Evolutionary conservation across 2,113 vertebrate species (phyloP).

Genomic region (Zootoca vivipara): DNA sequence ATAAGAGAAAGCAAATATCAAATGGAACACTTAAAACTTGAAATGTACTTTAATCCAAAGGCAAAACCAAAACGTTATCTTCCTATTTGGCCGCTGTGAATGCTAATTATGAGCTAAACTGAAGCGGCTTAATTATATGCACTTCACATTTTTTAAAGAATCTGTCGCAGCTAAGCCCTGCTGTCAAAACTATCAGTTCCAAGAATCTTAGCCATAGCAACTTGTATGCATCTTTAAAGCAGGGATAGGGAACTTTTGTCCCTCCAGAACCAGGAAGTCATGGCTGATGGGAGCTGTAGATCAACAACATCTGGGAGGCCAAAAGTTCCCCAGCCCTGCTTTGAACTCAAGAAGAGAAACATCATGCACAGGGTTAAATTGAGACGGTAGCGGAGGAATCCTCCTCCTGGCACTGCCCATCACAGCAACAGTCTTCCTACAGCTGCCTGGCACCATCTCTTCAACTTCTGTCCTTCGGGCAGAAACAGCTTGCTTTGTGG

Average conservation of each 20-base stretch:
- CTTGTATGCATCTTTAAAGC: no score
- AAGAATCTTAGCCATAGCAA: neutral
- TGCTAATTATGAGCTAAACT: neutral
- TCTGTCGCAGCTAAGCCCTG: neutral
- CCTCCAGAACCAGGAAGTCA: neutral
- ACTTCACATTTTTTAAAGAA: accelerated
- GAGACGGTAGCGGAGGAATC: no score
- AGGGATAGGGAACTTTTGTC: no score
- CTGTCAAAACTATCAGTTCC: neutral
- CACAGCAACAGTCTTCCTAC: no score
- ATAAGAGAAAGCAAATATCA: neutral
- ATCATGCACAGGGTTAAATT: no score
- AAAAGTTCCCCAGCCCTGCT: neutral
- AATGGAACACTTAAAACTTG: slow-evolving; percentile 1
- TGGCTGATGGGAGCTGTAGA: neutral
- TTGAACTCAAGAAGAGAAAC: no score
- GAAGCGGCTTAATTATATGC: neutral
- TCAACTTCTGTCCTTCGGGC: no score
- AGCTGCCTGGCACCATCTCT: no score
- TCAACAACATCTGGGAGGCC: neutral
- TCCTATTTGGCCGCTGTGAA: neutral
- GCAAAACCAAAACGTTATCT: neutral
- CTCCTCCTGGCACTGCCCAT: no score
- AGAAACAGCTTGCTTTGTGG: no score
- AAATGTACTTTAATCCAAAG: neutral